Conservation (phyloP, 2,797 vertebrate genomes). For the Gorsachius magnificus region DNA sequence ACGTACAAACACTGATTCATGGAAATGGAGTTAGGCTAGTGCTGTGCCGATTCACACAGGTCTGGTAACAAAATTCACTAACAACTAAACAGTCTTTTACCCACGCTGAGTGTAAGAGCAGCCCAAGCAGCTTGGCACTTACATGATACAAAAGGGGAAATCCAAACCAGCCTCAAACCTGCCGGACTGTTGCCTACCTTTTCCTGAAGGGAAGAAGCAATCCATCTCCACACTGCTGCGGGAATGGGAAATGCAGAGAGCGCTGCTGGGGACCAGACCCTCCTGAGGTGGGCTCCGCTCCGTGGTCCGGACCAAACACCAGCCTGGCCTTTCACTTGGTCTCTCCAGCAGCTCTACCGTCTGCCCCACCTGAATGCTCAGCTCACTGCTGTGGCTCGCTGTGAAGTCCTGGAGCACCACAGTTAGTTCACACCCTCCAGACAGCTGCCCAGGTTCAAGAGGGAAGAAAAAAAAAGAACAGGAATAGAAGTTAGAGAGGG, state of each 20-base stretch:
- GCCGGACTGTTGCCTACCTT: slow-evolving; percentile 78
- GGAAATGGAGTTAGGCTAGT: slow-evolving; percentile 29
- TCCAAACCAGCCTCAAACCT: neutral
- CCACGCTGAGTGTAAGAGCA: neutral
- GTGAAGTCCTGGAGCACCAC: slow-evolving; percentile 93
- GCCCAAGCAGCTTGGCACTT: slow-evolving; percentile 55
- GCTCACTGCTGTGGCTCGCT: slow-evolving; percentile 84
- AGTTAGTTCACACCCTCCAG: slow-evolving; percentile 94
- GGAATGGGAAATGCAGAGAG: slow-evolving; percentile 94
- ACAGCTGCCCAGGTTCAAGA: slow-evolving; percentile 79
- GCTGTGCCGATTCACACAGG: slow-evolving; percentile 29
- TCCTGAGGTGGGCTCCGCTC: slow-evolving; percentile 90
- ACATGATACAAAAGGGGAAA: slow-evolving; percentile 47
- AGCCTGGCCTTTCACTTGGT: slow-evolving; percentile 89
- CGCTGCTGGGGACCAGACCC: slow-evolving; percentile 91
- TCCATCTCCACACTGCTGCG: slow-evolving; percentile 95
- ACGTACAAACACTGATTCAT: slow-evolving; percentile 34
- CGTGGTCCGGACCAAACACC: slow-evolving; percentile 92
- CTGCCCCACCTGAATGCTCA: slow-evolving; percentile 93
- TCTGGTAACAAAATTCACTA: slow-evolving; percentile 23
- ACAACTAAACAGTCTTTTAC: neutral
- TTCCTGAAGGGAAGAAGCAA: slow-evolving; percentile 89
- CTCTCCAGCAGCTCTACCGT: slow-evolving; percentile 96
- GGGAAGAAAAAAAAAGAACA: neutral
- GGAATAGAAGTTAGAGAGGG: neutral